Percentiles rank a stretch among this genome's conserved stretches.
Conservation (phyloP, 2,797 vertebrate species). For the Salmo trutta region DNA sequence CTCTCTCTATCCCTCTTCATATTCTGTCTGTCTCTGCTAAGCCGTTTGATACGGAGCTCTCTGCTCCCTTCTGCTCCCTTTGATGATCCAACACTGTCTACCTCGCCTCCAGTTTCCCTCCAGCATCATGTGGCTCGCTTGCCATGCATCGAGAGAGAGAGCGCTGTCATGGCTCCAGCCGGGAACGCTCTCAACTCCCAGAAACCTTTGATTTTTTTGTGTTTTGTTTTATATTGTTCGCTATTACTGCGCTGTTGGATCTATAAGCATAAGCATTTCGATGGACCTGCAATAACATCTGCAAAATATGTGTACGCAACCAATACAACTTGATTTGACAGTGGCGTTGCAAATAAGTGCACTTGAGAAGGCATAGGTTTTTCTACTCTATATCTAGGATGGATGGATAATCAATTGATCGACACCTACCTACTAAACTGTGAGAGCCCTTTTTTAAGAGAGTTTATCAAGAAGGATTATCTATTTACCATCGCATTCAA, state of each 20-base stretch:
- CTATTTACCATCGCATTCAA: neutral
- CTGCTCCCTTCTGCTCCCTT: slow-evolving; percentile 54
- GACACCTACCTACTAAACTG: too few species aligned
- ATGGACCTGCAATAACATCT: too few species aligned
- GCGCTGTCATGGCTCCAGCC: neutral
- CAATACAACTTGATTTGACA: too few species aligned
- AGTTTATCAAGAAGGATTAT: neutral
- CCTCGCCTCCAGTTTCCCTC: slow-evolving; percentile 48
- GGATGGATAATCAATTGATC: too few species aligned
- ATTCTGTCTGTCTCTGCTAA: slow-evolving; percentile 46
- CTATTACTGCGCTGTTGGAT: too few species aligned
- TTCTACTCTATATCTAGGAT: too few species aligned
- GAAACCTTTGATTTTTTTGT: neutral
- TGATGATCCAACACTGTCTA: slow-evolving; percentile 47
- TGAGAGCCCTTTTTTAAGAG: too few species aligned
- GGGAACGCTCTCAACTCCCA: neutral
- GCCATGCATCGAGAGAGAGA: neutral
- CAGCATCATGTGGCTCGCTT: slow-evolving; percentile 29
- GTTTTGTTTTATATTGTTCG: neutral
- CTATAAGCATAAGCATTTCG: too few species aligned
- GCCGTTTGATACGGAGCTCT: slow-evolving; percentile 54
- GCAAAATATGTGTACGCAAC: too few species aligned
- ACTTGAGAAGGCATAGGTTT: too few species aligned
- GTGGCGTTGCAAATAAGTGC: too few species aligned
- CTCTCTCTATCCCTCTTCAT: slow-evolving; percentile 12